Evolutionary conservation across 2,113 vertebrate species (phyloP), one percentile per base, ranked within the genome.

Genomic region (Peromyscus californicus): DNA sequence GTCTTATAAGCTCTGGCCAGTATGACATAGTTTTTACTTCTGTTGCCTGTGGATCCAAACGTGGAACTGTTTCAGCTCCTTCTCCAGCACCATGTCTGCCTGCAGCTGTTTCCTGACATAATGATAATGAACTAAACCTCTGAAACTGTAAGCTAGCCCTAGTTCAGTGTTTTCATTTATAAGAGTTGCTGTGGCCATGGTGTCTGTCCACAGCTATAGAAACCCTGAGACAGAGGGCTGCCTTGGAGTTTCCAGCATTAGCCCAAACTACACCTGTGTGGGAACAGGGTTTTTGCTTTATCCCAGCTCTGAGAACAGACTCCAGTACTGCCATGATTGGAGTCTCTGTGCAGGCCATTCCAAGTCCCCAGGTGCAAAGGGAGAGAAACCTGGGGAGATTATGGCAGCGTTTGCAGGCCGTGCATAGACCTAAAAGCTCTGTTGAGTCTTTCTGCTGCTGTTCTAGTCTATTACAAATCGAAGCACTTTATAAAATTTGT

Each of bases 401-500:
- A 42, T 5, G 84, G 83, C 90, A 85, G n/a, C n/a, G 74, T 97
- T 90, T 98, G 79, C 16, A 90, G 45, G 67, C 61, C 88, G n/a
- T 89, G 70, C 76, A 86, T 63, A 88, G 6, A 75, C 61, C 93
- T 98, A 97, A 98, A 98, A 98, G 97, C 96, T 96, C 91, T 90
- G 75, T 70, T 24, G 69, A 96, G 89, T 87, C 75, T 11, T 29
- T 84, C 70, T 74, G 74, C 16, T 76, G 79, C 80, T 0, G 5
- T 86, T 97, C 94, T 74, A 98, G 96, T 96, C 80, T 88, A 95
- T 80, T 97, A 97, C 90, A 98, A 98, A 98, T 96, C 97, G 98
- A 98, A 98, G 96, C 97, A 98, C 97, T 98, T 98, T 96, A 97
- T 95, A 98, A 97, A 98, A 98, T 97, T 72, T 97, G 94, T 96